Base-by-base conservation (phyloP, 2,888 invertebrate species). In the Neria commutata region DNA sequence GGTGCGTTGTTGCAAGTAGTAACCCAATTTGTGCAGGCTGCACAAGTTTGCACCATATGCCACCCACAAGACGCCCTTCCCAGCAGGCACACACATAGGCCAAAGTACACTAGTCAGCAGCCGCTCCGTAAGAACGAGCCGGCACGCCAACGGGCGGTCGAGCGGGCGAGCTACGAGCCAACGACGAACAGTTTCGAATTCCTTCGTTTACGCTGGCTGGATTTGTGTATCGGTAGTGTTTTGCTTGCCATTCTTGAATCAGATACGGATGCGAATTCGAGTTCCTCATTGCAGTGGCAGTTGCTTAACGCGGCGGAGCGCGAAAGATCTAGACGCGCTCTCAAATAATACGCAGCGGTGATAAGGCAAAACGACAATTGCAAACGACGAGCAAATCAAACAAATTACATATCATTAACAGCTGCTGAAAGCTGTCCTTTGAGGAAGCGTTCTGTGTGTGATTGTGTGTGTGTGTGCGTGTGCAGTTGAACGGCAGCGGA, bases 231-330 rank as follows among this genome's bases (percentile, higher is more conserved):
- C n/a, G n/a, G n/a, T n/a, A n/a, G n/a, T n/a, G n/a, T n/a, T 5
- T 21, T 19, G 42, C 37, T 6, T n/a, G 8, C 37, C 19, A 42
- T 37, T 6, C 37, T 61, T 64, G 59, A 55, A 52, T 46, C 54
- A 46, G 52, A 56, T 19, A 55, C 49, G 50, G 56, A 57, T 53
- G 56, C 37, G 54, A 42, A 37, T 34, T 67, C 62, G 65, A 61
- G 66, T 65, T 61, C 66, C 64, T 76, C 76, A 75, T 72, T 76
- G 74, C 72, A 69, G 73, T 75, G 73, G 75, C 76, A 76, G 65
- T 71, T 76, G 72, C 72, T 70, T 64, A 69, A 69, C 71, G 71
- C 70, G 74, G 68, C 76, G 72, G 77, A 69, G 19, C n/a, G 37
- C 42, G 49, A 21, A 11, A 37, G 6, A 14, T 37, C n/a, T 37